Base-by-base conservation (phyloP, 1,140 invertebrate species). In the Pristionchus pacificus region DNA sequence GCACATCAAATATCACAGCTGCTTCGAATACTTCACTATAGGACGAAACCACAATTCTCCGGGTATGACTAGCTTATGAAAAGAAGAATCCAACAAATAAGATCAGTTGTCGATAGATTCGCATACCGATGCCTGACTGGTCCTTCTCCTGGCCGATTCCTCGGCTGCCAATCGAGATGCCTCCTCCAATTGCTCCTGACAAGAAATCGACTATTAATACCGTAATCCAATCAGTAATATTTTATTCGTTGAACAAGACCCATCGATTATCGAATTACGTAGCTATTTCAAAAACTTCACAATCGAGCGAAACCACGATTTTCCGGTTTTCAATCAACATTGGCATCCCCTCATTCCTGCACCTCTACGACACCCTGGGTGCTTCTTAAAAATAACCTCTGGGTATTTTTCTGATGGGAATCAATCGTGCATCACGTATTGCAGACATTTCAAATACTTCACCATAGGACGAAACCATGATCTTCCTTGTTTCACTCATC, bases 151-250 rank as follows among this genome's bases (percentile, higher is more conserved):
- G 14, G 60, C 32, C 2, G 38, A 60, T 13, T 73, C 71, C 10
- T 68, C 65, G 2, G 60, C 63, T 1, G 67, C 67, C 33, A 73
- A 61, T 57, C 49, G 31, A 15, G 32, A 24, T 2, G 71, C 71
- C 61, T 73, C 71, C 27, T 73, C 71, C 13, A 73, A 33, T 65
- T 73, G 71, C 29, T 73, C 67, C 67, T 69, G 28, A n/a, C n/a
- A n/a, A n/a, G n/a, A n/a, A n/a, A n/a, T n/a, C n/a, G n/a, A n/a
- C n/a, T n/a, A n/a, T n/a, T n/a, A n/a, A n/a, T n/a, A n/a, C n/a
- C n/a, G n/a, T n/a, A n/a, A n/a, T n/a, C n/a, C n/a, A n/a, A n/a
- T n/a, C n/a, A n/a, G n/a, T n/a, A n/a, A n/a, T n/a, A n/a, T n/a
- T n/a, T n/a, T n/a, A n/a, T n/a, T n/a, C n/a, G n/a, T n/a, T n/a